Evolutionary conservation across 2,797 vertebrate genomes (phyloP).

Genomic region (Sebastes vulpes): DNA sequence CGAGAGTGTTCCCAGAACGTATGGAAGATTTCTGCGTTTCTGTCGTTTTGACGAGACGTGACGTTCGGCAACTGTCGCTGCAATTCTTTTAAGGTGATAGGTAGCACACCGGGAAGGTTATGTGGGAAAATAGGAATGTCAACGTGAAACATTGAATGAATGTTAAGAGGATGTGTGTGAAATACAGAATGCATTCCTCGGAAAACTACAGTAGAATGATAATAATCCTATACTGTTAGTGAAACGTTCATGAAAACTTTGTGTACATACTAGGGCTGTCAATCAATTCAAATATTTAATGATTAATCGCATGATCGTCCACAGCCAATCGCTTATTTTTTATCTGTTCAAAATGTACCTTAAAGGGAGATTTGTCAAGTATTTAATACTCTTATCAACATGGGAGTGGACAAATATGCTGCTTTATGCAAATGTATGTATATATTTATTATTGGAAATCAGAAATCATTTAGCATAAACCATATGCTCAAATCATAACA

Average conservation of each 20-base stretch:
- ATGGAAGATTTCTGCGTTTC: not conserved
- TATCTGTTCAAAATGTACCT: too few relatives aligned
- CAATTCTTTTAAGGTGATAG: not conserved
- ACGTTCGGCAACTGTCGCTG: not conserved
- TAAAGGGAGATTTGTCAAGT: too few relatives aligned
- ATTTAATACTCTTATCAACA: too few relatives aligned
- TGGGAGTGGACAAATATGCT: too few relatives aligned
- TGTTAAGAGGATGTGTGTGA: not conserved
- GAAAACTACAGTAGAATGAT: not conserved
- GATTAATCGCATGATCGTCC: too few relatives aligned
- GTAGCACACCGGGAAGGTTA: not conserved
- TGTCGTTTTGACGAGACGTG: not conserved
- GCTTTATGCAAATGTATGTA: too few relatives aligned
- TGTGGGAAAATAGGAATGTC: not conserved
- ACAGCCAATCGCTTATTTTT: too few relatives aligned
- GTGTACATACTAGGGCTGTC: not conserved
- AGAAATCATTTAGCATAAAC: too few relatives aligned
- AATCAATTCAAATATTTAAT: too few relatives aligned
- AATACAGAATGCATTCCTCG: not conserved
- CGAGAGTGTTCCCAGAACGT: not conserved
- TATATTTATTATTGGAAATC: too few relatives aligned
- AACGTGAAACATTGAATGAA: not conserved
- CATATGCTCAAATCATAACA: too few relatives aligned
- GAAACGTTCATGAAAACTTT: not conserved
- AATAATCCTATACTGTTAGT: not conserved